Evolutionary conservation across 2,113 vertebrate species (phyloP).

Genomic region (Sarotherodon lohbergeri): DNA sequence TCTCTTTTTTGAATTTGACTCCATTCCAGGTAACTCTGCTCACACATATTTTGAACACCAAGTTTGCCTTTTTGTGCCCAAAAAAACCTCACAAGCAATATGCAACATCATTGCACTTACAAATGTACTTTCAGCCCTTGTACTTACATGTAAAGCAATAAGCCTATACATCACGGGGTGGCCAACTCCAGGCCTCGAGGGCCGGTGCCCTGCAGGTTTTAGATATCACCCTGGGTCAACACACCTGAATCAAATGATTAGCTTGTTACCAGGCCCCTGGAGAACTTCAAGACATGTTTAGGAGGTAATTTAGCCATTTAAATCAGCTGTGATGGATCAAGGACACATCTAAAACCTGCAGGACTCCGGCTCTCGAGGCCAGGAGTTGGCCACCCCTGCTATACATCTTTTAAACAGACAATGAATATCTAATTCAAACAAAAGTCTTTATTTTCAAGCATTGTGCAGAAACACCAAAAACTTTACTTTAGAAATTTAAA

Average conservation of each 20-base stretch:
- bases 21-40: background rate
- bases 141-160: background rate
- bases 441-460: background rate
- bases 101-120: background rate
- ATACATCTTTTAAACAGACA: background rate
- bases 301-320: background rate
- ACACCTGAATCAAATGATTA: too few relatives aligned
- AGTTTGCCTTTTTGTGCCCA: background rate
- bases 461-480: background rate
- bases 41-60: background rate
- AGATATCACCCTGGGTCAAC: too few relatives aligned
- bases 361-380: background rate
- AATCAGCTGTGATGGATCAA: background rate
- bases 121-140: background rate
- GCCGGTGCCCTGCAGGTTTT: too few relatives aligned
- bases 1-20: background rate
- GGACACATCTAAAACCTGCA: background rate
- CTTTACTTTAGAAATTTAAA: background rate
- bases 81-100: background rate
- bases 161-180: background rate
- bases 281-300: background rate
- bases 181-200: too few relatives aligned
- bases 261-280: too few relatives aligned
- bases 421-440: background rate
- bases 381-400: background rate